phyloP scores from a whole-genome alignment of 2,113 vertebrate genomes.

The Crotalus viridis region DNA sequence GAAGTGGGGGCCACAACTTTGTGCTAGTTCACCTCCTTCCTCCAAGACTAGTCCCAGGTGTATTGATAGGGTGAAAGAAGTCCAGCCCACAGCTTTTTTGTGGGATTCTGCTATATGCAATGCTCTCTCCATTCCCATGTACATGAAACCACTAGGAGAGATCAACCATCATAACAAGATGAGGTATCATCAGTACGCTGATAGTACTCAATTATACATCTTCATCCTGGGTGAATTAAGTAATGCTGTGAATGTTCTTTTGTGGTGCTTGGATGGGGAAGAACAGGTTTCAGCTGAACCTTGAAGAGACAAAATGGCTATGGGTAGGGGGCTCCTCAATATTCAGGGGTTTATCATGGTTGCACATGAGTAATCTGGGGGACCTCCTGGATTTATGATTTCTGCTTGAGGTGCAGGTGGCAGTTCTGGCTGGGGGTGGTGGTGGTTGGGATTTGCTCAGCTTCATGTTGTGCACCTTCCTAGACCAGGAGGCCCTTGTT shows the following conservation, averaged over 20 bases:
- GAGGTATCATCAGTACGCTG: too few relatives aligned
- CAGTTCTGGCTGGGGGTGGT: too few relatives aligned
- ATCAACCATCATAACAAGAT: background rate
- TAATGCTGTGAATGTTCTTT: background rate
- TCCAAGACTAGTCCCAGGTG: background rate
- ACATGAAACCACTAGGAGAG: background rate
- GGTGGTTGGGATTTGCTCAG: background rate
- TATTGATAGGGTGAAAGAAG: background rate
- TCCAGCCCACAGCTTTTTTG: background rate
- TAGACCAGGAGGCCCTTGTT: background rate
- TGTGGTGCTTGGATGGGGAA: background rate
- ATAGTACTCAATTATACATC: too few relatives aligned
- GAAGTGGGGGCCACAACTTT: background rate
- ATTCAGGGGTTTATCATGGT: background rate
- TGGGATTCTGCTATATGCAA: background rate
- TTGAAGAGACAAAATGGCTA: background rate
- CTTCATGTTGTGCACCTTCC: background rate
- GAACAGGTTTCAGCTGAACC: background rate
- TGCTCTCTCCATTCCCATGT: background rate
- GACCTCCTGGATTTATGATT: background rate
- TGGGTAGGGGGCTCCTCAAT: background rate
- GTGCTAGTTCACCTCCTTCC: background rate
- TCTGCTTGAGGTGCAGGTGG: background rate
- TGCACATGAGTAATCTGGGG: background rate
- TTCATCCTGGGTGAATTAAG: background rate